Conservation (phyloP, 2,797 vertebrate species). For the Chelidonichthys spinosus region DNA sequence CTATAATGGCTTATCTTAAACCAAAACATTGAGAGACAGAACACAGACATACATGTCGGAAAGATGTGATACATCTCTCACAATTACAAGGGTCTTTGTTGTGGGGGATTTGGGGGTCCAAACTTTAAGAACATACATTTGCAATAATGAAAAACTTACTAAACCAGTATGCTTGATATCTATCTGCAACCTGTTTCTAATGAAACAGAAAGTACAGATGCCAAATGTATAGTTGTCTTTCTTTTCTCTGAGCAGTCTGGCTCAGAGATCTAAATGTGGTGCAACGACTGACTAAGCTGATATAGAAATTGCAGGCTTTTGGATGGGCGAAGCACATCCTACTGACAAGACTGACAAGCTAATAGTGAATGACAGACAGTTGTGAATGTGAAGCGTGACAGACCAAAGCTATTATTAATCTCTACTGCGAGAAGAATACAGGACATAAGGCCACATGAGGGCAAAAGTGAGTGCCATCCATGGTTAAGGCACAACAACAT, state of each 20-base stretch:
- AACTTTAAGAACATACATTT: conserved; percentile 7
- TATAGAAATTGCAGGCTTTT: conserved; percentile 3
- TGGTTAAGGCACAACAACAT: conserved; percentile 17
- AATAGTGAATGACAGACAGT: background rate
- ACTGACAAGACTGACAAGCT: background rate
- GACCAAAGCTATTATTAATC: conserved; percentile 16
- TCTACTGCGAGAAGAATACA: background rate
- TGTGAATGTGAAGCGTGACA: background rate
- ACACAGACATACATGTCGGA: background rate
- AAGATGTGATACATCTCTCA: background rate
- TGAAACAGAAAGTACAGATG: conserved; percentile 8
- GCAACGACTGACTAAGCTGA: background rate
- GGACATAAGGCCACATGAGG: background rate
- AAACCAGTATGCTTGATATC: conserved; percentile 11
- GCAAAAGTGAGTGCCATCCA: conserved; percentile 23
- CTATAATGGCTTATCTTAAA: background rate
- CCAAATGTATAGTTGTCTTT: conserved; percentile 11
- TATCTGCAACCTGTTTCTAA: background rate
- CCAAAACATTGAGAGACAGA: background rate
- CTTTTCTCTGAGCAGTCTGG: background rate
- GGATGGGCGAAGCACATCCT: background rate
- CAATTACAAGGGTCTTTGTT: background rate
- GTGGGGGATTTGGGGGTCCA: background rate
- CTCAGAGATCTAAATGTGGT: conserved; percentile 6
- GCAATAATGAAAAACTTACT: background rate